Evolutionary conservation across 2,888 invertebrate genomes (phyloP).

Genomic region (Pomacea canaliculata): DNA sequence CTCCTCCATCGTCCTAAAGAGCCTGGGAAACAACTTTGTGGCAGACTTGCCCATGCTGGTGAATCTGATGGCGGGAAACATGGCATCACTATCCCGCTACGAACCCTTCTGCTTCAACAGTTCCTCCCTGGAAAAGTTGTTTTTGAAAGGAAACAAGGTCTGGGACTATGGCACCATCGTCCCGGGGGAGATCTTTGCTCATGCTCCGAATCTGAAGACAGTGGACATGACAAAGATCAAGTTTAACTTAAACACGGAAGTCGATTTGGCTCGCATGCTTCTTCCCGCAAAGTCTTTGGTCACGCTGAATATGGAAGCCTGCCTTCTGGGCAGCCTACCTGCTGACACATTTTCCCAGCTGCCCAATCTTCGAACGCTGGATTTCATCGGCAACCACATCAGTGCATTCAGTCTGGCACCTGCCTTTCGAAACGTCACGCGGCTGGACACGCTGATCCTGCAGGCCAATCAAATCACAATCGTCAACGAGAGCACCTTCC

Average conservation of each 20-base stretch:
- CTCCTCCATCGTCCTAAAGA: not conserved
- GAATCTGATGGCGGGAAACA: not conserved
- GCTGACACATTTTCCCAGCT: not conserved
- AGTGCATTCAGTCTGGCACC: not conserved
- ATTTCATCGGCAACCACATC: not conserved
- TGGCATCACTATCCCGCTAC: constrained; percentile 1
- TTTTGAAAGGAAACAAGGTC: not conserved
- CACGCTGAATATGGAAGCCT: not conserved
- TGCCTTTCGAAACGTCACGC: constrained; percentile 3
- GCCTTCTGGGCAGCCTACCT: not conserved
- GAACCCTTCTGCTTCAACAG: constrained; percentile 15
- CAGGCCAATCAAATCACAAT: constrained; percentile 11
- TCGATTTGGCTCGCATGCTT: not conserved
- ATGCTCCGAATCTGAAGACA: not conserved
- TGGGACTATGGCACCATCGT: not conserved
- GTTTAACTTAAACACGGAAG: not conserved
- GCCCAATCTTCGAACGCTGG: constrained; percentile 1
- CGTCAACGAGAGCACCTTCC: constrained; percentile 15
- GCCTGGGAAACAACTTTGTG: constrained; percentile 17
- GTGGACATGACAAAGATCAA: not conserved
- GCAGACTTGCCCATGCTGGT: constrained; percentile 10
- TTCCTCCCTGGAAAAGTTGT: constrained; percentile 7
- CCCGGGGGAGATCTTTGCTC: not conserved
- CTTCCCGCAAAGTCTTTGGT: not conserved
- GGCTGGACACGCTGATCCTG: not conserved